Base-by-base conservation (phyloP, 1,140 invertebrate genomes). In the Apis cerana region DNA sequence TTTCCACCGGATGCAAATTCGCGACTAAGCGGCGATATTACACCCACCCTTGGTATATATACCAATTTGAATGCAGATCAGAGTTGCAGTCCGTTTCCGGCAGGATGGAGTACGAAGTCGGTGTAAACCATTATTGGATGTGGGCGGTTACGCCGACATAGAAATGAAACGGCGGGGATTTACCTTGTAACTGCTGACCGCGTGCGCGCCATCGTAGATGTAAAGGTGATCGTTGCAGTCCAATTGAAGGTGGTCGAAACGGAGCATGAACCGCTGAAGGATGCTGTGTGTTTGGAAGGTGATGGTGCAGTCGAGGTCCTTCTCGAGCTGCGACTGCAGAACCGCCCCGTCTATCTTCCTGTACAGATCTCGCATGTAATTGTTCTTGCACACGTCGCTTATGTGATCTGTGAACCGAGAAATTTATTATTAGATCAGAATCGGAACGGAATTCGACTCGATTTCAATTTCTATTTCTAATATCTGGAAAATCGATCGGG, bases 221-320 rank as follows among this genome's bases (percentile, higher is more conserved):
- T 96, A 97, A 17, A 99, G 95, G 94, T 98, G 97, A 94, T 99
- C 98, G 91, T 98, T 98, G 95, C 98, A 99, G 94, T 98, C 98
- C 75, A 99, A 95, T 87, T 96, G 95, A 48, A 97, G 93, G 87
- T 95, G 94, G 87, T 97, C 97, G 94, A 99, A 99, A 86, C 98
- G 96, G 82, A 99, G 95, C 97, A 98, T 98, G 93, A 99, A 99
- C 86, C 97, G 95, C 94, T 99, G 98, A 84, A 98, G 95, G 84
- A 99, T 97, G 89, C 97, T 98, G 94, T 98, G 97, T 82, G 98
- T 98, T 94, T 98, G 98, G 92, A 98, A 99, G 62, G 97, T 98
- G 91, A 98, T 97, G 82, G 97, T 96, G 95, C 98, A 98, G 94
- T 98, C 97, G 83, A 98, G 94, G 92, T 98, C 97, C 76, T 97